Conservation (phyloP, 2,797 vertebrate species). For the Prunella strophiata region DNA sequence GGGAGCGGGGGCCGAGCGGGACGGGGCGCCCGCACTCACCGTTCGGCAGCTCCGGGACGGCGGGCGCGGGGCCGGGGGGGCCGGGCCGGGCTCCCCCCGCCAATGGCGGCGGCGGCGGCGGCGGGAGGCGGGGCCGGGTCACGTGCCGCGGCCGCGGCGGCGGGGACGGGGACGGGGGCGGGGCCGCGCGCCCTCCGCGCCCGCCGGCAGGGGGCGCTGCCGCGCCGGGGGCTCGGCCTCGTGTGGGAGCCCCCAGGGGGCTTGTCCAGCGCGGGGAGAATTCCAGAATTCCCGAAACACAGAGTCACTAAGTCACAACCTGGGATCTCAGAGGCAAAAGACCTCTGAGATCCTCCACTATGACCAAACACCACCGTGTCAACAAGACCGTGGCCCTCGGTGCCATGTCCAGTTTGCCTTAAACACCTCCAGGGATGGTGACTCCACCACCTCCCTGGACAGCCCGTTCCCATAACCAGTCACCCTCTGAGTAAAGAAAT, state of each 20-base stretch:
- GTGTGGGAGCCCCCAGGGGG: fast-evolving
- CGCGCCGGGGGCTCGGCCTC: background rate
- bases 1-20: background rate
- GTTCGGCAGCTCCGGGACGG: background rate
- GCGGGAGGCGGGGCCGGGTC: background rate
- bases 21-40: background rate
- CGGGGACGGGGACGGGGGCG: background rate
- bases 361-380: background rate
- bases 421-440: background rate
- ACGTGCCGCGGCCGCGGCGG: background rate
- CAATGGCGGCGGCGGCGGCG: background rate
- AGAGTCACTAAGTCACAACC: background rate
- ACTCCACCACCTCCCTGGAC: no score
- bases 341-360: background rate
- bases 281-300: background rate
- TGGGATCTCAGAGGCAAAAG: no score
- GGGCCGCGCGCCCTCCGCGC: background rate
- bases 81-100: background rate
- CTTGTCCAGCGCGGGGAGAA: fast-evolving
- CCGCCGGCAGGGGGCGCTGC: background rate
- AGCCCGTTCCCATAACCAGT: background rate
- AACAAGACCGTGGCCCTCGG: background rate
- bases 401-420: background rate
- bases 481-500: background rate
- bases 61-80: background rate